Evolutionary conservation across 2,888 invertebrate species (phyloP).

Genomic region (Podabrus alpinus): DNA sequence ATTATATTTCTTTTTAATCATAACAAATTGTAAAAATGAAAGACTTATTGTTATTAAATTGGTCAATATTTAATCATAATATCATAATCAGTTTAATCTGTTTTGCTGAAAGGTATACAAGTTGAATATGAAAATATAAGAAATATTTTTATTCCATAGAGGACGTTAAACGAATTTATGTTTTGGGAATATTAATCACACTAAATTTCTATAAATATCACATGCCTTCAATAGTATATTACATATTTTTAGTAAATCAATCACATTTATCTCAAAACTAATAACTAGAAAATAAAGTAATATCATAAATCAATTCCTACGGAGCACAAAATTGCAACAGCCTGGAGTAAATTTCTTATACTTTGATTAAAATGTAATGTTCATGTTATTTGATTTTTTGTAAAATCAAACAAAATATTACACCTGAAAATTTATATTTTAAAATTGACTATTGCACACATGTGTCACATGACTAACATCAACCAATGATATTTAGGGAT

Average conservation of each 20-base stretch:
- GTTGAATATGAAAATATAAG: not conserved
- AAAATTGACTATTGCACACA: too few species aligned
- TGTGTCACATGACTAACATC: too few species aligned
- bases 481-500: too few species aligned
- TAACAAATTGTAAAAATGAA: not conserved
- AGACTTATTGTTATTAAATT: not conserved
- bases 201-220: not conserved
- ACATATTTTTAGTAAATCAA: not conserved
- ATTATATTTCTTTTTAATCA: too few species aligned
- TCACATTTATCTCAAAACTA: not conserved
- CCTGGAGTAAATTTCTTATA: not conserved
- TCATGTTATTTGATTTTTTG: not conserved
- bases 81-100: too few species aligned
- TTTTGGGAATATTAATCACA: not conserved
- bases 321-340: not conserved
- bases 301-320: not conserved
- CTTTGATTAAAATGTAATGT: not conserved
- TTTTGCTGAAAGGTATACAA: not conserved
- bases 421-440: not conserved
- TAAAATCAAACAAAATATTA: not conserved
- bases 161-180: not conserved
- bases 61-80: not conserved
- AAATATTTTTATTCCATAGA: too few species aligned
- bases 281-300: not conserved
- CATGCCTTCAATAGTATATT: not conserved